These are phyloP conservation scores for Eledone cirrhosa DNA, from an alignment of 2,888 invertebrate genomes.

Conservation along the genomic window DNA sequence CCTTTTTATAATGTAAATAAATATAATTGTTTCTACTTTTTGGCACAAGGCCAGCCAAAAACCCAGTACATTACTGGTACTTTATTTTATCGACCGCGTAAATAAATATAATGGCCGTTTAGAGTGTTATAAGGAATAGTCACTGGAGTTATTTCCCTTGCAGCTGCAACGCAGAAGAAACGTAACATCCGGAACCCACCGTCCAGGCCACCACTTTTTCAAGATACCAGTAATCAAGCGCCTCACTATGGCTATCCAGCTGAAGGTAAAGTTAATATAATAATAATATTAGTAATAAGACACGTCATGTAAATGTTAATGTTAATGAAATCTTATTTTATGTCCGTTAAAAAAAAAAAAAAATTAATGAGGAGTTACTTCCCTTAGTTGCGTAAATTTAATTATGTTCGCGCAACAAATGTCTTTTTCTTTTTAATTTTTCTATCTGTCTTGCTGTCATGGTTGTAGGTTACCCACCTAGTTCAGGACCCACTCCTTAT, in stretches of 20 bases:
- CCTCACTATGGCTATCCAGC: conserved; percentile 36
- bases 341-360: background rate
- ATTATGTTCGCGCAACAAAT: too few species aligned
- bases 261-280: conserved; percentile 30
- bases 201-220: conserved; percentile 59
- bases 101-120: background rate
- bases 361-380: background rate
- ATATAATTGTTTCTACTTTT: too few species aligned
- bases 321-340: too few species aligned
- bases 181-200: conserved; percentile 37
- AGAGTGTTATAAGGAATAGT: background rate
- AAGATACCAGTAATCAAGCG: conserved; percentile 58
- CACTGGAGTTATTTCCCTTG: conserved; percentile 14
- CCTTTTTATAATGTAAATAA: too few species aligned
- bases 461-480: conserved; percentile 33
- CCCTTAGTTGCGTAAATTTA: background rate
- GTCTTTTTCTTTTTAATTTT: too few species aligned
- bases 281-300: too few species aligned
- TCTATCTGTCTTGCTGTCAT: background rate
- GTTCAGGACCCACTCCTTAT: conserved; percentile 32
- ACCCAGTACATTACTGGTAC: too few species aligned
- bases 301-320: too few species aligned
- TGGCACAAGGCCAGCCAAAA: too few species aligned
- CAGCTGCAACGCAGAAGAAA: conserved; percentile 44
- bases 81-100: too few species aligned